A percentile compares a stretch with the other conserved stretches of the same genome.
phyloP scores from a whole-genome alignment of 2,797 vertebrate genomes.

The Australoheros facetus region DNA sequence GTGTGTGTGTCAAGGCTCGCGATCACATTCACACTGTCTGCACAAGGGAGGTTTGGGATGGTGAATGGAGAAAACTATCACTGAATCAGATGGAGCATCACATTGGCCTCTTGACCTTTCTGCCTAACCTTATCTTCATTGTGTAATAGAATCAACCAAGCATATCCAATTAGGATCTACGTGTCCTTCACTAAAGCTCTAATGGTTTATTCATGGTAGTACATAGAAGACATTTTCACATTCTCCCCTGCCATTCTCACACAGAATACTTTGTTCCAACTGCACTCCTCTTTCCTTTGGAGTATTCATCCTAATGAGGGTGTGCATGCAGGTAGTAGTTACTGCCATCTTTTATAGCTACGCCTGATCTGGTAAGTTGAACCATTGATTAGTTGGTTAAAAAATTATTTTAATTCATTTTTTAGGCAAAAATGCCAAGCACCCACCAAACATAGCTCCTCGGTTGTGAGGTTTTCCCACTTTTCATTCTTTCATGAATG shows the following conservation, averaged over 20 bases:
- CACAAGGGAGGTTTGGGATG: background rate
- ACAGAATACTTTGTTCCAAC: slow-evolving; percentile 30
- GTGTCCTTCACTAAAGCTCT: slow-evolving; percentile 71
- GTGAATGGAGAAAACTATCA: slow-evolving; percentile 54
- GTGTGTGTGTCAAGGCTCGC: slow-evolving; percentile 2
- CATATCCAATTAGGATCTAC: slow-evolving; percentile 72
- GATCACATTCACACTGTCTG: background rate
- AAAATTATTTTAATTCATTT: background rate
- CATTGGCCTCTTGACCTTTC: slow-evolving; percentile 68
- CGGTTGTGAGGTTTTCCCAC: background rate
- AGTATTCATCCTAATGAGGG: slow-evolving; percentile 5
- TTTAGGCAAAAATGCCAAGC: background rate
- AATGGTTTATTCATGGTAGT: slow-evolving; percentile 72
- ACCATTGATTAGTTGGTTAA: background rate
- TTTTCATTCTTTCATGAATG: background rate
- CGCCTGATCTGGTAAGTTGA: background rate
- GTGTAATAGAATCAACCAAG: slow-evolving; percentile 73
- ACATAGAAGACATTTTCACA: slow-evolving; percentile 57
- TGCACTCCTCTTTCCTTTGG: slow-evolving; percentile 14
- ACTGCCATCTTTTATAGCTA: background rate
- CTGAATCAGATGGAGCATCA: slow-evolving; percentile 60
- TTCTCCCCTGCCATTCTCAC: slow-evolving; percentile 45
- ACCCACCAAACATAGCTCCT: background rate
- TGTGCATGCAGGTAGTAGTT: slow-evolving; percentile 2
- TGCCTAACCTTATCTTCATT: slow-evolving; percentile 67